These are phyloP conservation scores for Campylomormyrus tamandua DNA, from an alignment of 2,113 vertebrate species.

Conservation along the genomic window DNA sequence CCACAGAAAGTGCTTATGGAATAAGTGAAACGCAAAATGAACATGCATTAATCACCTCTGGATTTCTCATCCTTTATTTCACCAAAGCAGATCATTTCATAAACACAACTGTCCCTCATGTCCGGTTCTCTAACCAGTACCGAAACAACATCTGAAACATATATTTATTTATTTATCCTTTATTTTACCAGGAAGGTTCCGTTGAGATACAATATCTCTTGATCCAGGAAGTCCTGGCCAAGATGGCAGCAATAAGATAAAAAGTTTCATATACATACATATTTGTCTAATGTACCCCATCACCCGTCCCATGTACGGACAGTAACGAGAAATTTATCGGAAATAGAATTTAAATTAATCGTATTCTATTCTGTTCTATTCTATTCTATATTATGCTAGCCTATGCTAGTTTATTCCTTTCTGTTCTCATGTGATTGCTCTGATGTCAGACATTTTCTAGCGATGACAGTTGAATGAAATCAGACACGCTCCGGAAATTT, in stretches of 20 bases:
- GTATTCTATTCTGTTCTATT: not conserved
- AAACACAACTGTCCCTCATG: not conserved
- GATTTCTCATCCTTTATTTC: not conserved
- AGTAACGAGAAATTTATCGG: not conserved
- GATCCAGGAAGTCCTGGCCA: too few species aligned
- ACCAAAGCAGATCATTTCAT: not conserved
- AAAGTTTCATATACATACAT: not conserved
- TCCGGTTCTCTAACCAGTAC: not conserved
- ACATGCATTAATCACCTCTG: not conserved
- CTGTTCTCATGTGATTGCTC: not conserved
- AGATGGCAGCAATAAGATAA: too few species aligned
- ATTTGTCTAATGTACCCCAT: not conserved
- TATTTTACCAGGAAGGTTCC: too few species aligned
- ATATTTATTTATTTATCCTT: not conserved
- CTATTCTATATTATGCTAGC: not conserved
- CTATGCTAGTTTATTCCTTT: not conserved
- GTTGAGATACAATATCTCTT: too few species aligned
- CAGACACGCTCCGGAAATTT: not conserved
- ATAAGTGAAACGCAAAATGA: not conserved
- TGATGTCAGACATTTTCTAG: not conserved
- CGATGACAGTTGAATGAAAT: not conserved
- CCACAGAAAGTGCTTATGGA: not conserved
- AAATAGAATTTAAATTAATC: not conserved
- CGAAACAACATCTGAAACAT: not conserved
- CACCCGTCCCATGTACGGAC: not conserved